Conservation (phyloP, 1,140 invertebrate genomes). For the Sitophilus oryzae region DNA sequence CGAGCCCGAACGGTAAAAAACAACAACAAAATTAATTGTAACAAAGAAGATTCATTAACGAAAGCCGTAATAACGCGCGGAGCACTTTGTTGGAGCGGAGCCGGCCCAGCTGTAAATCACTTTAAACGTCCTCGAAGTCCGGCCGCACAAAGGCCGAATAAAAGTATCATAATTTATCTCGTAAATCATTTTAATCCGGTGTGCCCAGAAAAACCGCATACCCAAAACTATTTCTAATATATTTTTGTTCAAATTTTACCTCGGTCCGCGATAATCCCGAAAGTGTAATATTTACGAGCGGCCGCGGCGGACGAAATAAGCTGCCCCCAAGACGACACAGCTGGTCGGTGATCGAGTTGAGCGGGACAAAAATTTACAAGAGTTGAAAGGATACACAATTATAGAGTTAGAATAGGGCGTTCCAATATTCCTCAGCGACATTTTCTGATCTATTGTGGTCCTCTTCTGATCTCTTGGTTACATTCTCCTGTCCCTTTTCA, state of each 20-base stretch:
- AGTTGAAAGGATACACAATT: no score
- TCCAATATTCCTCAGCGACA: no score
- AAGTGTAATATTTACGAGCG: conserved; percentile 5
- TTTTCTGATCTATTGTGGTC: no score
- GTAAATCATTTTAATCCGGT: background rate
- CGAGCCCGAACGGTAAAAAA: no score
- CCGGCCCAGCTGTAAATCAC: background rate
- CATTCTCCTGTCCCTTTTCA: no score
- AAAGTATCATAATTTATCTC: background rate
- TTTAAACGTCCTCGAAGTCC: background rate
- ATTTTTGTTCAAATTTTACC: background rate
- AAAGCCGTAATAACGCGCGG: background rate
- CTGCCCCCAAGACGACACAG: background rate
- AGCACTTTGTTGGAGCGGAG: background rate
- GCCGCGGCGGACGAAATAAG: background rate
- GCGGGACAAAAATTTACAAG: no score
- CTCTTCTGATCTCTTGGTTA: no score
- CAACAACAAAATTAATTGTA: no score
- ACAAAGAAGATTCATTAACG: no score
- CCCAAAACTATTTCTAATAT: background rate
- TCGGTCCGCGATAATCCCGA: background rate
- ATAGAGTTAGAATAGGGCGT: no score
- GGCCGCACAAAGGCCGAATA: background rate
- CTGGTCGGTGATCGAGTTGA: no score
- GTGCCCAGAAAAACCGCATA: background rate